A percentile compares a stretch with the other conserved stretches of the same genome.
Conservation (phyloP, 92 coral and sea anemone genomes). For the Zoanthus sociatus region DNA sequence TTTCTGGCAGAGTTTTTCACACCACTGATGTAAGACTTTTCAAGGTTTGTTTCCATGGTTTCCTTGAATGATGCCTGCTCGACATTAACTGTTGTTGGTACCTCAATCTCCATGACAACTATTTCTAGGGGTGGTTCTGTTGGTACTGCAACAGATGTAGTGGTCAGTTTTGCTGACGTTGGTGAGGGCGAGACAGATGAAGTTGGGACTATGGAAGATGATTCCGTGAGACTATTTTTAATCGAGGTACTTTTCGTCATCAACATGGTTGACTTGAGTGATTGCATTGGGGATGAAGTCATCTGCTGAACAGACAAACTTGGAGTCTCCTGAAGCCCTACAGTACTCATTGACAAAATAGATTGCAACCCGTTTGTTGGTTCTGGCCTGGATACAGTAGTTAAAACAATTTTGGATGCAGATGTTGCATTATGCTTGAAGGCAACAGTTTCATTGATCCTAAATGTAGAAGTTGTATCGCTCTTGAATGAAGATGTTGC, state of each 20-base stretch:
- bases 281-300: conserved; percentile 2
- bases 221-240: conserved; percentile 3
- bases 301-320: not conserved
- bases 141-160: conserved; percentile 25
- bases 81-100: conserved; percentile 27
- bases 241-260: conserved; percentile 8
- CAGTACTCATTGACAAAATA: not conserved
- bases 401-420: conserved; percentile 3
- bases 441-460: not conserved
- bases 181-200: conserved; percentile 40
- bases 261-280: conserved; percentile 18
- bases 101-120: conserved; percentile 24
- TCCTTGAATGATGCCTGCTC: conserved; percentile 3
- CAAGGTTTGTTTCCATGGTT: conserved; percentile 46
- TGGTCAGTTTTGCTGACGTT: conserved; percentile 5
- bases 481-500: not conserved
- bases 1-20: conserved; percentile 19
- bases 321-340: not conserved
- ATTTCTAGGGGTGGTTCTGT: conserved; percentile 13
- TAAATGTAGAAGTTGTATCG: not conserved
- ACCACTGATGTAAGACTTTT: conserved; percentile 29
- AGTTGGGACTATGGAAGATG: conserved; percentile 9
- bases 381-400: not conserved
- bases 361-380: not conserved
- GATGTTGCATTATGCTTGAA: conserved; percentile 25